Base-by-base conservation (phyloP, 2,797 vertebrate species). In the Sarcoramphus papa region DNA sequence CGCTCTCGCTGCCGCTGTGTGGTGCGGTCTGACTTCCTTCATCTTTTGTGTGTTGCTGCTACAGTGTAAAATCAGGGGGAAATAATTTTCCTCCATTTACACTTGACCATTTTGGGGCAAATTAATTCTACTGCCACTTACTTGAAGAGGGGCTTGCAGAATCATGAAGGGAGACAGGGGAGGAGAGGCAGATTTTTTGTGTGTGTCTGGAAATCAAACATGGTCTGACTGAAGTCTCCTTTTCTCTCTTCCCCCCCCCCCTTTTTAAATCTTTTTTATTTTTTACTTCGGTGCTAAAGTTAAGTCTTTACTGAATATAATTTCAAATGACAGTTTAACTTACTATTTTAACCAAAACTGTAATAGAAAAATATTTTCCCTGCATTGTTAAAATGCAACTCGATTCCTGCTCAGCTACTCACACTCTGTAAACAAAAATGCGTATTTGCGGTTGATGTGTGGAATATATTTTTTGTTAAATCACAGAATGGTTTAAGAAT, bases 401-500 rank as follows among this genome's bases (percentile, higher is more conserved):
- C 4, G 0, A 60, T 90, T 96, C 82, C 62, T 65, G 33, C 68
- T 96, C 76, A 41, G 60, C 82, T 94, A 86, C 51, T 76, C 93
- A 73, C 62, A 88, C 82, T 85, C 89, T 94, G 90, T 90, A 97
- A 97, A 96, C 84, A 94, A 80, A 76, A 97, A 97, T 69, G 72
- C 18, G 6, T 65, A 94, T 93, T 97, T 96, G 82, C 90, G 96
- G 75, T 84, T 93, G 80, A 95, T 96, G 67, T 79, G 70, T 53
- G 33, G 83, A 90, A 88, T 91, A 88, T 88, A 51, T 94, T 90
- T 94, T 92, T 84, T 97, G 90, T 90, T 25, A 95, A 96, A 95
- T 93, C 83, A 93, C 85, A 88, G 90, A 94, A 94, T 95, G 92
- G 91, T 91, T 97, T 97, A 96, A 96, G 92, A 97, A 96, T 97